Conservation (phyloP, 1,140 invertebrate genomes). For the Heterodera carotae region DNA sequence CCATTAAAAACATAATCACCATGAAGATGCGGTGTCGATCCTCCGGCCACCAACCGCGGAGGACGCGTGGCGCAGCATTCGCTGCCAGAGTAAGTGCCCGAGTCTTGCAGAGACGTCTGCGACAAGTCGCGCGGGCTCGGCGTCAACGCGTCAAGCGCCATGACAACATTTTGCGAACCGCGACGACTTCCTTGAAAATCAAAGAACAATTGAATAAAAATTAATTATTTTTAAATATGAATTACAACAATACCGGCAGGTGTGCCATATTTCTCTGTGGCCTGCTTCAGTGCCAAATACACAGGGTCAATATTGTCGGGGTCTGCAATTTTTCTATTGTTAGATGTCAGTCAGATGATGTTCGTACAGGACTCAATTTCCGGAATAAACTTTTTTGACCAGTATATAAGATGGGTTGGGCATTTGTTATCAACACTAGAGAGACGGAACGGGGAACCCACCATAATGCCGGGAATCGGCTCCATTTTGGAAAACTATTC, state of each 20-base stretch:
- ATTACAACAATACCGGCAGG: slow-evolving; percentile 12
- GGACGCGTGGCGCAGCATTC: slow-evolving; percentile 35
- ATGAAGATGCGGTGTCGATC: slow-evolving; percentile 56
- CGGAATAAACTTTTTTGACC: no score
- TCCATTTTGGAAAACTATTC: no score
- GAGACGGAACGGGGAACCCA: no score
- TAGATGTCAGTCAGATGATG: no score
- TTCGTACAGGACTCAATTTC: no score
- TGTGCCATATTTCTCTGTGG: slow-evolving; percentile 54
- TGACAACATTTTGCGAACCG: slow-evolving; percentile 22
- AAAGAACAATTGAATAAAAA: not conserved
- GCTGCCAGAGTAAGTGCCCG: slow-evolving; percentile 49
- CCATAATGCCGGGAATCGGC: no score
- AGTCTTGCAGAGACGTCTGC: slow-evolving; percentile 64
- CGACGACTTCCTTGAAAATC: slow-evolving; percentile 27
- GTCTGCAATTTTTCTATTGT: slow-evolving; percentile 48
- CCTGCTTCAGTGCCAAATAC: slow-evolving; percentile 64
- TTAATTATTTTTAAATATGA: not conserved
- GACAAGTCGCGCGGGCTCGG: slow-evolving; percentile 62
- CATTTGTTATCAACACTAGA: no score
- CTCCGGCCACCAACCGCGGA: slow-evolving; percentile 40
- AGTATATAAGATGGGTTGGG: no score
- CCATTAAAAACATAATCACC: slow-evolving; percentile 32
- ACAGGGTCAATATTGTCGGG: slow-evolving; percentile 54
- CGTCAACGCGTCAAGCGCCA: slow-evolving; percentile 54